phyloP scores from a whole-genome alignment of 2,888 invertebrate genomes.

The Chromoteleia sp. region DNA sequence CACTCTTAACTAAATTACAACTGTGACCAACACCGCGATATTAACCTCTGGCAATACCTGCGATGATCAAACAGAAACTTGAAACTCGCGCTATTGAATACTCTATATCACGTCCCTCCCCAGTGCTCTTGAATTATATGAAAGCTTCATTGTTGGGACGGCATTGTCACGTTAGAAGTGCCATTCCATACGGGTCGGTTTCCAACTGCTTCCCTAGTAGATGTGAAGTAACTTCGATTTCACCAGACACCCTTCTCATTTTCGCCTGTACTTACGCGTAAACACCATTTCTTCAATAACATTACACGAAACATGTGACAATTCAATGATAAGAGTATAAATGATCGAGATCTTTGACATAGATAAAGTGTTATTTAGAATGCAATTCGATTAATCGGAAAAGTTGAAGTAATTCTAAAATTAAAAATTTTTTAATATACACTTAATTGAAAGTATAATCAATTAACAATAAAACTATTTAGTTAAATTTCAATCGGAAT shows the following conservation, averaged over 20 bases:
- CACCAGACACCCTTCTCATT: not conserved
- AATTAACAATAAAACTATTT: no score
- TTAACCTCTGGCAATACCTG: slow-evolving; percentile 29
- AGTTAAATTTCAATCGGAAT: no score
- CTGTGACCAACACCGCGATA: slow-evolving; percentile 39
- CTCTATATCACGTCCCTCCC: slow-evolving; percentile 15
- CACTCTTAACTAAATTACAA: slow-evolving; percentile 53
- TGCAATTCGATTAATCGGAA: no score
- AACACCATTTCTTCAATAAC: slow-evolving; percentile 16
- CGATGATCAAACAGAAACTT: slow-evolving; percentile 60
- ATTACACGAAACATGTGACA: slow-evolving; percentile 17
- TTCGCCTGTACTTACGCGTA: not conserved
- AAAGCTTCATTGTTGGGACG: slow-evolving; percentile 40
- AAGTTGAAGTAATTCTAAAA: no score
- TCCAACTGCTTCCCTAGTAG: slow-evolving; percentile 24
- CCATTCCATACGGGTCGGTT: slow-evolving; percentile 37
- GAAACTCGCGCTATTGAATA: slow-evolving; percentile 55
- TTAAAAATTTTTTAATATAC: no score
- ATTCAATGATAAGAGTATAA: not conserved
- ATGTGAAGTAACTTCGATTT: slow-evolving; percentile 29
- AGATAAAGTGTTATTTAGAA: not conserved
- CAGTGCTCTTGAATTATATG: slow-evolving; percentile 45
- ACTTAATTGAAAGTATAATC: no score
- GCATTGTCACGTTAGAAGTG: slow-evolving; percentile 49
- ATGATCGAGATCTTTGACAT: not conserved